phyloP scores from a whole-genome alignment of 2,888 invertebrate species.

The Ophion ventricosus region DNA sequence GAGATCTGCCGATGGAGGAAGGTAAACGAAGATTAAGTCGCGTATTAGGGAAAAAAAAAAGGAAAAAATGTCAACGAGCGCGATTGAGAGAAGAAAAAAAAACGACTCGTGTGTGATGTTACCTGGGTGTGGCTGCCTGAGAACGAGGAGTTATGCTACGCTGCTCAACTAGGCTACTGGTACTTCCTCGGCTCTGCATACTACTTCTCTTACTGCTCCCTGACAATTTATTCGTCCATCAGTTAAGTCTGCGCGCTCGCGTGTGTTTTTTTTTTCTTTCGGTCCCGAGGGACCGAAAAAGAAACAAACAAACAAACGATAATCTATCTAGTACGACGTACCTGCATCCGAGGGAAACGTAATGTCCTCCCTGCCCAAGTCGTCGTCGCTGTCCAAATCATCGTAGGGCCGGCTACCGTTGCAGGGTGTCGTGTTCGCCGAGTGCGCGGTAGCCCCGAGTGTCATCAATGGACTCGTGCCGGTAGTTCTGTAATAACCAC shows the following conservation, averaged over 20 bases:
- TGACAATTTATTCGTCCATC: constrained; percentile 88
- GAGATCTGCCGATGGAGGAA: constrained; percentile 86
- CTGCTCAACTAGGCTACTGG: constrained; percentile 92
- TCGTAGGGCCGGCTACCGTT: constrained; percentile 90
- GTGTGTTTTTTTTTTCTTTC: too few relatives aligned
- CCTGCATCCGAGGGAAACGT: constrained; percentile 91
- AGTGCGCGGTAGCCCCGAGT: constrained; percentile 83
- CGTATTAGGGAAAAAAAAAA: not conserved
- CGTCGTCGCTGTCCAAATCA: constrained; percentile 95
- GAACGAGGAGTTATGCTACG: constrained; percentile 94
- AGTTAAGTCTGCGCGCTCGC: constrained; percentile 73
- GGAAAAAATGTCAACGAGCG: constrained; percentile 29
- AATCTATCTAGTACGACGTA: constrained; percentile 75
- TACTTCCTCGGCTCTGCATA: constrained; percentile 96
- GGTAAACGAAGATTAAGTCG: constrained; percentile 34
- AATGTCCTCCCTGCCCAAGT: constrained; percentile 93
- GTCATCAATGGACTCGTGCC: constrained; percentile 86
- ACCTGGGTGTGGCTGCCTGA: constrained; percentile 96
- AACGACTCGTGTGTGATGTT: constrained; percentile 67
- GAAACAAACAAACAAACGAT: too few relatives aligned
- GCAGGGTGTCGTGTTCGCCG: constrained; percentile 84
- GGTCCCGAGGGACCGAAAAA: too few relatives aligned
- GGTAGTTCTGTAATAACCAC: constrained; percentile 85
- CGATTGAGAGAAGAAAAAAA: constrained; percentile 40
- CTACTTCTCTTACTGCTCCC: constrained; percentile 95